phyloP scores from a whole-genome alignment of 92 coral and sea anemone species.

The Porites lobata region DNA sequence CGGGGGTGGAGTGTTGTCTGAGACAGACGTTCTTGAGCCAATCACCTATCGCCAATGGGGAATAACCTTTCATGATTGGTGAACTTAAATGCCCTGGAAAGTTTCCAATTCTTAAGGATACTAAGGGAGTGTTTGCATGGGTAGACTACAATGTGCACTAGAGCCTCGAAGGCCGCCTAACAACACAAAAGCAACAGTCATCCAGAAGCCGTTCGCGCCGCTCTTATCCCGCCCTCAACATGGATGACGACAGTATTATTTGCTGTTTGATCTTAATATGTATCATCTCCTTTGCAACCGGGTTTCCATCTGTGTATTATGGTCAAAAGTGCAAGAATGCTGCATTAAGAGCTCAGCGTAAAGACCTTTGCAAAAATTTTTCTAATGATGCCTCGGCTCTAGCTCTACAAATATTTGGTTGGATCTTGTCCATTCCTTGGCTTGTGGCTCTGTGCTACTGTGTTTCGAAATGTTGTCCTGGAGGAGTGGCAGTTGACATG shows the following conservation, averaged over 20 bases:
- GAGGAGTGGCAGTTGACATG: background rate
- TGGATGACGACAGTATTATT: background rate
- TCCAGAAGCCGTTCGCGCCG: background rate
- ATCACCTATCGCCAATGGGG: background rate
- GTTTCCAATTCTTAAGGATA: background rate
- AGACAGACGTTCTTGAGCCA: background rate
- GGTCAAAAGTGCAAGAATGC: slow-evolving; percentile 5
- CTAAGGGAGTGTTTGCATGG: background rate
- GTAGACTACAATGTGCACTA: background rate
- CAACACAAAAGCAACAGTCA: background rate
- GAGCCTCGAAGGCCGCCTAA: background rate
- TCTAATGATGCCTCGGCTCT: background rate
- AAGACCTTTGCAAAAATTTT: background rate
- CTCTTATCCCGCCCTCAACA: background rate
- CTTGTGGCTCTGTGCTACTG: background rate
- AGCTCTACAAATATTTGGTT: background rate
- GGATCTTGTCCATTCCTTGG: background rate
- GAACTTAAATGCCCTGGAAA: background rate
- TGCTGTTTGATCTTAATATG: background rate
- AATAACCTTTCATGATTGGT: background rate
- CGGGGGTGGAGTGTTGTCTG: background rate
- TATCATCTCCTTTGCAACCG: background rate
- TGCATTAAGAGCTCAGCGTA: background rate
- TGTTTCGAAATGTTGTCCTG: background rate
- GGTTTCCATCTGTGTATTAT: background rate